Conservation (phyloP, 1,140 invertebrate species). For the Ectropis grisescens region DNA sequence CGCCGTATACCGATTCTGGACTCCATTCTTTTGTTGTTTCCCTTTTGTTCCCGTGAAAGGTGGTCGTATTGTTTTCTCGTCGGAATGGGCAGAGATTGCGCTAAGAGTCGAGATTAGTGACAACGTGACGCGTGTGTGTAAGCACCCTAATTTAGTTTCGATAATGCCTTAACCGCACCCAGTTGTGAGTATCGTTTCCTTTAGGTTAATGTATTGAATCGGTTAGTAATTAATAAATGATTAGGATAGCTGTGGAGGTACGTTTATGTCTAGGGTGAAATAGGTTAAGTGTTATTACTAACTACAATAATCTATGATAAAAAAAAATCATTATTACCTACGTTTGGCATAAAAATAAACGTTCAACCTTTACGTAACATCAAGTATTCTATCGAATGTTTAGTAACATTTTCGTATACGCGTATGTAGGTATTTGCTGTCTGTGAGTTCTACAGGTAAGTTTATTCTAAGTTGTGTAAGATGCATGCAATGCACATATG, state of each 20-base stretch:
- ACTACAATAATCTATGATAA: too few relatives aligned
- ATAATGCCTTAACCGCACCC: slow-evolving; percentile 18
- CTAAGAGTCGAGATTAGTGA: slow-evolving; percentile 59
- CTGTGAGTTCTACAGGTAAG: too few relatives aligned
- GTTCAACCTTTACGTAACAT: too few relatives aligned
- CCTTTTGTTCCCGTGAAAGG: slow-evolving; percentile 57
- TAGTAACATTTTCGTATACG: too few relatives aligned
- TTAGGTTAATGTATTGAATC: too few relatives aligned
- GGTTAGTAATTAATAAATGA: slow-evolving; percentile 1
- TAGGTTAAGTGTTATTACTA: background rate
- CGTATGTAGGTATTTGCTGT: too few relatives aligned
- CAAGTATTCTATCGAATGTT: too few relatives aligned
- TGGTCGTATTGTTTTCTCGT: slow-evolving; percentile 56
- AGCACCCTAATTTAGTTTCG: slow-evolving; percentile 31
- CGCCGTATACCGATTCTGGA: slow-evolving; percentile 43
- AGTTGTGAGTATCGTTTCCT: slow-evolving; percentile 1
- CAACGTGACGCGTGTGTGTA: slow-evolving; percentile 50
- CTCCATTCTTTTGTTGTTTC: slow-evolving; percentile 56
- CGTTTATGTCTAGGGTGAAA: background rate
- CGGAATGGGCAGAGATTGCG: slow-evolving; percentile 48
- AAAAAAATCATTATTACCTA: too few relatives aligned
- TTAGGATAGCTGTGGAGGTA: background rate
- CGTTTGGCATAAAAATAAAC: too few relatives aligned
- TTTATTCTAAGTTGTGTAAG: too few relatives aligned
- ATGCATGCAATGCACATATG: too few relatives aligned